Conservation (phyloP, 37 sponge, comb jelly and placozoan genomes). For the Crambe crambe region DNA sequence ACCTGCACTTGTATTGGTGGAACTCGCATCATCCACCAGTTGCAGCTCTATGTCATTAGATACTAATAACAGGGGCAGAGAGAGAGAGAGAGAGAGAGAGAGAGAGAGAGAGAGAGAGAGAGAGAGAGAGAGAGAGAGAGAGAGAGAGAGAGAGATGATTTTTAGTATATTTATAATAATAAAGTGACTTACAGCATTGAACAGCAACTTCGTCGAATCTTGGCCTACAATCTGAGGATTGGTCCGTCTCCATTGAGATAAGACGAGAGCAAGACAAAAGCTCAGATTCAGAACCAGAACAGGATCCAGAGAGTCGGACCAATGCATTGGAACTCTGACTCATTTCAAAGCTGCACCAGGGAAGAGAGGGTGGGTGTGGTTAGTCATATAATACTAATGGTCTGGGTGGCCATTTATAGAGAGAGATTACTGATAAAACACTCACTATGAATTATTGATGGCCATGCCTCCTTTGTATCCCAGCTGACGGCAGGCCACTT, state of each 20-base stretch:
- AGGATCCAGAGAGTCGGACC: slow-evolving; percentile 4
- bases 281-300: slow-evolving; percentile 32
- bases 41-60: neutral
- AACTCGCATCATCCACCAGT: slow-evolving; percentile 3
- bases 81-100: slow-evolving; percentile 15
- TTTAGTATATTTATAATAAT: too few species aligned
- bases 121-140: neutral
- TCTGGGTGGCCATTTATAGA: too few species aligned
- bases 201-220: slow-evolving; percentile 28
- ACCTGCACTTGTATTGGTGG: neutral
- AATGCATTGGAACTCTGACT: neutral
- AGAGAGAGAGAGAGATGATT: slow-evolving; percentile 13
- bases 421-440: too few species aligned
- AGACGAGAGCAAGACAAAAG: slow-evolving; percentile 11
- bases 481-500: slow-evolving; percentile 54
- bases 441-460: slow-evolving; percentile 30
- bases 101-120: slow-evolving; percentile 23
- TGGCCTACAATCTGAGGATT: neutral
- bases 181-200: slow-evolving; percentile 31
- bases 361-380: neutral
- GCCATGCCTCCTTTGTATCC: slow-evolving; percentile 23
- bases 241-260: neutral
- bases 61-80: neutral
- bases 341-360: neutral
- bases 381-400: too few species aligned